These are phyloP conservation scores for Cryptophagus acutangulus DNA, from an alignment of 2,888 invertebrate species.

Conservation along the genomic window DNA sequence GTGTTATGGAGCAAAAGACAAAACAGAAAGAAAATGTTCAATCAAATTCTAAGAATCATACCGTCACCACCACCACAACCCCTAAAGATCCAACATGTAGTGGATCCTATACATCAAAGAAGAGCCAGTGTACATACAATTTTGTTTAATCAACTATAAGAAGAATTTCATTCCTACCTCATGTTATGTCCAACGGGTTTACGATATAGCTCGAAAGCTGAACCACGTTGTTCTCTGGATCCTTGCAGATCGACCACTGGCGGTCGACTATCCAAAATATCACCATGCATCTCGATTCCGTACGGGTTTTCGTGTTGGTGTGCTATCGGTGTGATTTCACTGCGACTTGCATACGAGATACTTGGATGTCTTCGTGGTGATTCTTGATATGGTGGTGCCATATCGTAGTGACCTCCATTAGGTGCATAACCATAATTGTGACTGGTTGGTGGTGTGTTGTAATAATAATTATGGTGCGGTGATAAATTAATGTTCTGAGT, in stretches of 20 bases:
- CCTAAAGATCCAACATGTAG: slow-evolving; percentile 36
- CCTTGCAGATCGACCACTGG: slow-evolving; percentile 67
- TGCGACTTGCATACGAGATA: slow-evolving; percentile 46
- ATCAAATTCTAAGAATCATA: no score
- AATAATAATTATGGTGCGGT: slow-evolving; percentile 43
- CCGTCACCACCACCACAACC: slow-evolving; percentile 26
- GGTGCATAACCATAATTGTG: slow-evolving; percentile 30
- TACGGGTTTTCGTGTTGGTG: slow-evolving; percentile 35
- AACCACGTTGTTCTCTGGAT: slow-evolving; percentile 83
- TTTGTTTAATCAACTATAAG: slow-evolving; percentile 14
- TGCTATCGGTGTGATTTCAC: slow-evolving; percentile 45
- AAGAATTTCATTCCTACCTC: slow-evolving; percentile 54
- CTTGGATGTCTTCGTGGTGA: slow-evolving; percentile 43
- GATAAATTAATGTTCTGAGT: slow-evolving; percentile 35
- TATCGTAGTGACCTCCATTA: slow-evolving; percentile 44
- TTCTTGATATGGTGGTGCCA: slow-evolving; percentile 43
- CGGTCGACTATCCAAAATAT: slow-evolving; percentile 34
- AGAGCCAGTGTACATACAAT: slow-evolving; percentile 43
- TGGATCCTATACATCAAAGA: slow-evolving; percentile 35
- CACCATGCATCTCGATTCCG: slow-evolving; percentile 30
- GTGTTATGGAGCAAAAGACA: slow-evolving; percentile 18
- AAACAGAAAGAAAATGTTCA: slow-evolving; percentile 16
- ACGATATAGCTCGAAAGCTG: slow-evolving; percentile 91
- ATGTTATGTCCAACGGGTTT: slow-evolving; percentile 83
- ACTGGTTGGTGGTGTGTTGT: slow-evolving; percentile 40